Base-by-base conservation (phyloP, 2,797 vertebrate genomes). In the Zalophus californianus region DNA sequence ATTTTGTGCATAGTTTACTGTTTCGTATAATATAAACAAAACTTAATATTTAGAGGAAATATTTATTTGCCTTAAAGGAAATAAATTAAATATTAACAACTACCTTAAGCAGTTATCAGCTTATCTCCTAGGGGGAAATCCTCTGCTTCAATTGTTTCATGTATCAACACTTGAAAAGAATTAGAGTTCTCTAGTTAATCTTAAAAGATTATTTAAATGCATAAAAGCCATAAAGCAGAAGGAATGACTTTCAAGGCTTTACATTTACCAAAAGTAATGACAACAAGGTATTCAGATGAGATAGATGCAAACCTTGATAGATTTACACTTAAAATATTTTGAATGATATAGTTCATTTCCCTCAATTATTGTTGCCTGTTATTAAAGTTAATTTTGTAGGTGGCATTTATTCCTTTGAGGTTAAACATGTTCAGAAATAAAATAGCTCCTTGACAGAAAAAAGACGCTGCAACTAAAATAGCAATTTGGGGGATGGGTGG, bases 61-160 rank as follows among this genome's bases (percentile, higher is more conserved):
- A 58, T 73, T 91, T 95, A 60, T 96, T 97, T 97, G 23, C 38
- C 20, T 96, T 70, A 85, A 58, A 96, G 12, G 23, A 89, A 93
- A 35, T 70, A 70, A 58, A 91, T 56, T 80, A 88, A 92, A 93
- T 72, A 91, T 64, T 50, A 78, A 14, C 27, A 78, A 86, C 0
- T 88, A 54, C 23, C 72, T 23, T 11, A 92, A 86, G 23, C 73
- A 6, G 18, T 87, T 95, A 83, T 38, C n/a, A 68, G 94, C 70
- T 73, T 66, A 48, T 50, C 15, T 56, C 29, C 14, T 20, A 23
- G 7, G 66, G 18, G 3, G 72, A 7, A 80, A 58, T 50, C 18
- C 58, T 58, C 27, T 73, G 44, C 38, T 48, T 50, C 7, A 14
- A 44, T 58, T 29, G 21, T 68, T 94, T 87, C 58, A 75, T 88